Evolutionary conservation across 2,888 invertebrate species (phyloP).

Genomic region (Dione vanillae): DNA sequence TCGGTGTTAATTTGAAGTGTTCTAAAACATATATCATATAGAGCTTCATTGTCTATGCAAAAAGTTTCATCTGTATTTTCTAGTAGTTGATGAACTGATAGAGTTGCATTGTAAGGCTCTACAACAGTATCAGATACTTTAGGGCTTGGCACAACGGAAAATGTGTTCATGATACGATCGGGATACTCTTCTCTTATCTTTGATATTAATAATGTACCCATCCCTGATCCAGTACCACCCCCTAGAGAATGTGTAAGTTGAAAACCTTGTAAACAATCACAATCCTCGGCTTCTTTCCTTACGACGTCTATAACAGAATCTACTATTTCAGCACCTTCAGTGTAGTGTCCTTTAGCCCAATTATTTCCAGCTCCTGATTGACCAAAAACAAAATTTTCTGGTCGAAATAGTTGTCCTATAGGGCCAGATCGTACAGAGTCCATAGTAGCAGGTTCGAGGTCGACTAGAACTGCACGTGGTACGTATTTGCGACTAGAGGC

Average conservation of each 20-base stretch:
- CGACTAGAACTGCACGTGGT: constrained; percentile 73
- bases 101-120: constrained; percentile 92
- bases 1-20: constrained; percentile 90
- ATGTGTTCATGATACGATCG: constrained; percentile 92
- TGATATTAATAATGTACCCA: constrained; percentile 89
- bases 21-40: constrained; percentile 91
- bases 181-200: constrained; percentile 96
- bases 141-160: constrained; percentile 91
- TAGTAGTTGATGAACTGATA: constrained; percentile 92
- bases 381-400: constrained; percentile 95
- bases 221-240: constrained; percentile 79
- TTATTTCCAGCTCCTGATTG: constrained; percentile 64
- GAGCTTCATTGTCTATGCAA: constrained; percentile 89
- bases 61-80: constrained; percentile 89
- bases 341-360: constrained; percentile 88
- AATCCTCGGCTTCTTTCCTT: constrained; percentile 93
- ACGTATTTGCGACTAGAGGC: constrained; percentile 82
- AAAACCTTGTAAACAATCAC: constrained; percentile 96
- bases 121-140: constrained; percentile 88
- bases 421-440: constrained; percentile 94
- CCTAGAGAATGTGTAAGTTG: constrained; percentile 90
- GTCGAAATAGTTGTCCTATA: constrained; percentile 93
- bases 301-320: constrained; percentile 93
- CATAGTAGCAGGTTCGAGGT: constrained; percentile 85
- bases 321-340: constrained; percentile 94